These are phyloP conservation scores for Abramis brama DNA, from an alignment of 2,113 vertebrate genomes.

Conservation along the genomic window DNA sequence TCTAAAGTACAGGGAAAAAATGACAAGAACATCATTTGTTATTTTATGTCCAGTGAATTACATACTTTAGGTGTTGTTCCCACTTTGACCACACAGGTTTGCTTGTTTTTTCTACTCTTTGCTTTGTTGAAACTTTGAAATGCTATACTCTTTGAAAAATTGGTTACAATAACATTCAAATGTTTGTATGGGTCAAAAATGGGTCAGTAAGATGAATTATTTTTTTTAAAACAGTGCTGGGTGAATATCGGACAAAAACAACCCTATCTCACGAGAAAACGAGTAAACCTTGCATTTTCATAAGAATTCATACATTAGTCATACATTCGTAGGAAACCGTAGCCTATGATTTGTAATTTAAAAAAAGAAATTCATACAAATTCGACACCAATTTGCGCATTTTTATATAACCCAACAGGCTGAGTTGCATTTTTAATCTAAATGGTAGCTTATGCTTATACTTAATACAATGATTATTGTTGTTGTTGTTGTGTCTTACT, in stretches of 20 bases:
- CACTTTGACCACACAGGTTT: neutral
- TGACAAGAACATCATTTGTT: neutral
- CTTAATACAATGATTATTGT: too few relatives aligned
- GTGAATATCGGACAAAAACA: neutral
- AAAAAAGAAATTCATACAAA: neutral
- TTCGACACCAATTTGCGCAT: neutral
- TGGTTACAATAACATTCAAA: too few relatives aligned
- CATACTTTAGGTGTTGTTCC: neutral
- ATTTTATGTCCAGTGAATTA: neutral
- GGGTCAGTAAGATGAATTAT: too few relatives aligned
- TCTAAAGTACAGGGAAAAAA: neutral
- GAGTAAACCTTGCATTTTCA: neutral
- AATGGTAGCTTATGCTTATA: neutral
- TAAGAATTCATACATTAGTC: neutral
- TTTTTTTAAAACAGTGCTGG: too few relatives aligned
- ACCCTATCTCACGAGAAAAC: neutral
- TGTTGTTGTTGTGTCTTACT: neutral
- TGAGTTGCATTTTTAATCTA: neutral
- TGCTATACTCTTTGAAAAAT: too few relatives aligned
- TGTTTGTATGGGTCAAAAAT: too few relatives aligned
- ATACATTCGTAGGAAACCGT: neutral
- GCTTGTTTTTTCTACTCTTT: neutral
- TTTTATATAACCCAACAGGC: neutral
- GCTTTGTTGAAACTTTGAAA: neutral
- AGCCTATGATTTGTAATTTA: too few relatives aligned